Percentiles rank a stretch among this genome's conserved stretches.
These are phyloP conservation scores for Lobophora halterata DNA, from an alignment of 2,888 invertebrate genomes.

Conservation along the genomic window DNA sequence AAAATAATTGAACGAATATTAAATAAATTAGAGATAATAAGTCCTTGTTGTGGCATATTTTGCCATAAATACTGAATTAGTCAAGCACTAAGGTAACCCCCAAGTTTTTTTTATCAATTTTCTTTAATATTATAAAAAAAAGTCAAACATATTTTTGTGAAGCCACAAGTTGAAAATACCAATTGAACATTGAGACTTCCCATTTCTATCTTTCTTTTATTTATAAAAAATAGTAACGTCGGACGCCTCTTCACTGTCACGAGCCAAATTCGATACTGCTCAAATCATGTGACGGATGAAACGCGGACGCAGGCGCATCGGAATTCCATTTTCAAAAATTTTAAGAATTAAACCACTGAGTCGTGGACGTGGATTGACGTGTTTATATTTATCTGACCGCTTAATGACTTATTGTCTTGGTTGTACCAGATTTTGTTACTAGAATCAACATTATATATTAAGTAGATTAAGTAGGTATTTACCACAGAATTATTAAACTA, in stretches of 20 bases:
- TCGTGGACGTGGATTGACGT: constrained; percentile 24
- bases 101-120: too few species aligned
- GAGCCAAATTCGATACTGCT: constrained; percentile 59
- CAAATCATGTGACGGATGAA: constrained; percentile 68
- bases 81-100: too few species aligned
- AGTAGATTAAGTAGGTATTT: too few species aligned
- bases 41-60: constrained; percentile 13
- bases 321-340: constrained; percentile 38
- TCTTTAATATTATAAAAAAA: too few species aligned
- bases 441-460: too few species aligned
- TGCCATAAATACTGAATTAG: background rate
- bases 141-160: too few species aligned
- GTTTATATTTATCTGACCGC: constrained; percentile 35
- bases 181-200: too few species aligned
- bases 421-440: too few species aligned
- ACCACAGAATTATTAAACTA: too few species aligned
- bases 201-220: too few species aligned
- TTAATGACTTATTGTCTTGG: constrained; percentile 48
- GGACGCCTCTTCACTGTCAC: constrained; percentile 35
- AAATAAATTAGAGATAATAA: constrained; percentile 10
- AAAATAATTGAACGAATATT: constrained; percentile 16
- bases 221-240: constrained; percentile 29
- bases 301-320: constrained; percentile 47
- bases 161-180: too few species aligned
- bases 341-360: constrained; percentile 23